Base-by-base conservation (phyloP, 2,888 invertebrate species). In the Mesorhabditis belari region DNA sequence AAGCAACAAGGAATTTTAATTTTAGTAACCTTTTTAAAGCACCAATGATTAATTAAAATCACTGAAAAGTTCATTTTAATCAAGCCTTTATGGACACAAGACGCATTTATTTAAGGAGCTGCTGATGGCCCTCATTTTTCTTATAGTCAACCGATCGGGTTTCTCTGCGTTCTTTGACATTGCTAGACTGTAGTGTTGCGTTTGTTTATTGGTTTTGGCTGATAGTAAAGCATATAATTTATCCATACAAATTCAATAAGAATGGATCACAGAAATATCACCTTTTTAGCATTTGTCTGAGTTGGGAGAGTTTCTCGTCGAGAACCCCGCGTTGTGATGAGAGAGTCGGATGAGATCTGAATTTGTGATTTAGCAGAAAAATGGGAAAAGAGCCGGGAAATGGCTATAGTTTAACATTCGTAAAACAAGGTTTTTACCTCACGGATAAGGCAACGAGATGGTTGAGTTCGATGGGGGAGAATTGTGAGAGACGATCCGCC, bases 401-500 rank as follows among this genome's bases (percentile, higher is more conserved):
- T 44, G 12, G 9, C 52, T 17, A 12, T n/a, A 5, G 29, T 17
- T 55, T 55, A 28, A 12, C 19, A 28, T 19, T 28, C 19, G 4
- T 55, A 4, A 19, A 28, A 29, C 23, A 21, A 52, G 17, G n/a
- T 19, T 51, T 21, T 19, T 25, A 80, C 86, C 87, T 76, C 86
- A 89, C 77, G 87, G 88, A 86, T 27, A 90, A 89, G 82, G 90
- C 89, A 81, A 69, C 56, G 23, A 76, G 58, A 57, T 69, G 61
- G 12, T 64, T 58, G 81, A 93, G 91, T 82, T 94, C 92, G 76
- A 90, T 84, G 81, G 90, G 89, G 0, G 89, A 88, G 83, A 91
- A 92, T 81, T 90, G 88, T 0, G 90, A 87, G 2, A 93, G 92
- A 24, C 71, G 67, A 53, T 77, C 79, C 5, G 72, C 67, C 26